Evolutionary conservation across 2,113 vertebrate genomes (phyloP).

Genomic region (Mobula hypostoma): DNA sequence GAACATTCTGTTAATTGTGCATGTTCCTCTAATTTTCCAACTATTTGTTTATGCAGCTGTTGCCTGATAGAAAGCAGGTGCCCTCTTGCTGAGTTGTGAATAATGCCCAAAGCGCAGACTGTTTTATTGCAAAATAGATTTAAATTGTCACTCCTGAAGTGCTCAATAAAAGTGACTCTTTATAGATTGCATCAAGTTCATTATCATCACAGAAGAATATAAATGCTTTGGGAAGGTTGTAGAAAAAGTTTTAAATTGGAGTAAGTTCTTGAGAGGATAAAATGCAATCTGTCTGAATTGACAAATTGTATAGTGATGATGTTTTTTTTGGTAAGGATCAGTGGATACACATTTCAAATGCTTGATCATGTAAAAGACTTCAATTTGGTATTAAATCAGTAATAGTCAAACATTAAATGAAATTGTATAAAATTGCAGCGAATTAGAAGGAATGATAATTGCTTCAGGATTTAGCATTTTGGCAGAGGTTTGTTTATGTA

Average conservation of each 20-base stretch:
- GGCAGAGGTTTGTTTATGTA: constrained; percentile 38
- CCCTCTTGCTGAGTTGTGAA: constrained; percentile 8
- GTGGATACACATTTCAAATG: constrained; percentile 35
- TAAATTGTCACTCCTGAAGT: not conserved
- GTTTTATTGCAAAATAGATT: not conserved
- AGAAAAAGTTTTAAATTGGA: not conserved
- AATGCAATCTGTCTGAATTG: constrained; percentile 13
- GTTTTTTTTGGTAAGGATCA: constrained; percentile 22
- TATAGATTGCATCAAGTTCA: not conserved
- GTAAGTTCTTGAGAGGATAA: not conserved
- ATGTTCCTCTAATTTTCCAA: not conserved
- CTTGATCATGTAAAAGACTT: constrained; percentile 35
- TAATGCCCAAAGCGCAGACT: not conserved
- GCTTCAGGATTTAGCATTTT: constrained; percentile 38
- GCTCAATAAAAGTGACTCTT: not conserved
- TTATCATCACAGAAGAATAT: not conserved
- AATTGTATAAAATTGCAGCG: constrained; percentile 37
- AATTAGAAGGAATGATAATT: constrained; percentile 38
- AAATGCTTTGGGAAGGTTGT: not conserved
- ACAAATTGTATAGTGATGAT: constrained; percentile 17
- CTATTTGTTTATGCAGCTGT: constrained; percentile 35
- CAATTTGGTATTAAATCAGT: constrained; percentile 35
- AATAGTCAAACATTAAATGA: constrained; percentile 38
- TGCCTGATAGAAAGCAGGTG: constrained; percentile 33
- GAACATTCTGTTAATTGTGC: not conserved